Conservation (phyloP, 2,113 vertebrate species). For the Ictalurus punctatus region DNA sequence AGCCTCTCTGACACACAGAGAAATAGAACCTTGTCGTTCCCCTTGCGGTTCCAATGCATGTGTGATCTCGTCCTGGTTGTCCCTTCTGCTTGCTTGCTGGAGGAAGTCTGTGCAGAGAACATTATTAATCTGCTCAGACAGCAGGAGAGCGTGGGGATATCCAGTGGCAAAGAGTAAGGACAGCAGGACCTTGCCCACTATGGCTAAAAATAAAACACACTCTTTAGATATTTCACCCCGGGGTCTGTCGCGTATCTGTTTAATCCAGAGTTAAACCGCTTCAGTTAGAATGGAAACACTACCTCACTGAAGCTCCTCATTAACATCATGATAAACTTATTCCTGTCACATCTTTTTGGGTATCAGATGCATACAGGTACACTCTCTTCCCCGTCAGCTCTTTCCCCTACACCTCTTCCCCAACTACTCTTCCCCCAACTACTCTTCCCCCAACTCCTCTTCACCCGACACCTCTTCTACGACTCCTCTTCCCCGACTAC, state of each 20-base stretch:
- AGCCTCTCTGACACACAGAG: neutral
- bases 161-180: conserved; percentile 53
- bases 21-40: neutral
- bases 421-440: too few species aligned
- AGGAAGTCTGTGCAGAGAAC: conserved; percentile 52
- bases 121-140: conserved; percentile 60
- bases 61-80: neutral
- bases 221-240: conserved; percentile 37
- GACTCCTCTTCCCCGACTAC: too few species aligned
- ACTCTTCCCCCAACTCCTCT: too few species aligned
- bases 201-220: conserved; percentile 39
- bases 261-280: neutral
- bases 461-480: too few species aligned
- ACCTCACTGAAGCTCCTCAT: neutral
- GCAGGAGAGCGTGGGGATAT: conserved; percentile 50
- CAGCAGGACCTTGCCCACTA: conserved; percentile 49
- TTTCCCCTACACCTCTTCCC: too few species aligned
- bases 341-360: neutral
- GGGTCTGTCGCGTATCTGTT: conserved; percentile 11
- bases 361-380: neutral
- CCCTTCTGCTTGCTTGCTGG: conserved; percentile 31
- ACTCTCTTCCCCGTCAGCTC: too few species aligned
- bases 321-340: neutral
- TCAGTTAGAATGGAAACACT: neutral
- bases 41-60: neutral